A percentile compares a stretch with the other conserved stretches of the same genome.
These are phyloP conservation scores for Tachysurus vachellii DNA, from an alignment of 2,113 vertebrate genomes.

Conservation along the genomic window DNA sequence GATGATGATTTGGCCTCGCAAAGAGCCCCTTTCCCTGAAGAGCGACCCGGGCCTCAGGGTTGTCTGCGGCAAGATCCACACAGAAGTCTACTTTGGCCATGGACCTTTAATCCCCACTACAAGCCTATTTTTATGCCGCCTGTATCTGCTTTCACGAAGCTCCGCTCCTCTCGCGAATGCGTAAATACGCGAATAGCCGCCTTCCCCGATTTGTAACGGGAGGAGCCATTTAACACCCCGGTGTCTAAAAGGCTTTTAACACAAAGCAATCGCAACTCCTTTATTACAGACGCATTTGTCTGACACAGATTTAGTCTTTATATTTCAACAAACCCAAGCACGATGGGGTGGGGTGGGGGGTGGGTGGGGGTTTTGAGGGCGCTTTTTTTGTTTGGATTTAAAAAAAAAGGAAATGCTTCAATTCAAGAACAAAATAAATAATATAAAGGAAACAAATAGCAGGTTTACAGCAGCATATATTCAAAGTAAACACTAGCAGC, in stretches of 20 bases:
- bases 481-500: not conserved
- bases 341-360: not conserved
- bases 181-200: slow-evolving; percentile 68
- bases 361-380: too few species aligned
- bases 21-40: slow-evolving; percentile 34
- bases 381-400: too few species aligned
- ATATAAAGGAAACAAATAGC: slow-evolving; percentile 35
- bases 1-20: slow-evolving; percentile 69
- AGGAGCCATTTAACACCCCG: slow-evolving; percentile 33
- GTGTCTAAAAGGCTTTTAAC: slow-evolving; percentile 56
- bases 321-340: not conserved
- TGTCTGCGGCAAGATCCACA: slow-evolving; percentile 40
- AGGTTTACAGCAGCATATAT: not conserved
- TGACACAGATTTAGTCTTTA: slow-evolving; percentile 46
- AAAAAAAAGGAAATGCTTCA: not conserved
- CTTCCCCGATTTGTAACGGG: slow-evolving; percentile 43
- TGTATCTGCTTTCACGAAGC: slow-evolving; percentile 58
- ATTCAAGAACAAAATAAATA: not conserved
- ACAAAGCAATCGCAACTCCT: slow-evolving; percentile 42
- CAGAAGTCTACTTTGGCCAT: slow-evolving; percentile 59
- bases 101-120: slow-evolving; percentile 66
- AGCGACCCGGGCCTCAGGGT: not conserved
- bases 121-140: slow-evolving; percentile 63
- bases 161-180: slow-evolving; percentile 59
- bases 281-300: slow-evolving; percentile 49